Evolutionary conservation across 2,797 vertebrate genomes (phyloP).

Genomic region (Lutra lutra): DNA sequence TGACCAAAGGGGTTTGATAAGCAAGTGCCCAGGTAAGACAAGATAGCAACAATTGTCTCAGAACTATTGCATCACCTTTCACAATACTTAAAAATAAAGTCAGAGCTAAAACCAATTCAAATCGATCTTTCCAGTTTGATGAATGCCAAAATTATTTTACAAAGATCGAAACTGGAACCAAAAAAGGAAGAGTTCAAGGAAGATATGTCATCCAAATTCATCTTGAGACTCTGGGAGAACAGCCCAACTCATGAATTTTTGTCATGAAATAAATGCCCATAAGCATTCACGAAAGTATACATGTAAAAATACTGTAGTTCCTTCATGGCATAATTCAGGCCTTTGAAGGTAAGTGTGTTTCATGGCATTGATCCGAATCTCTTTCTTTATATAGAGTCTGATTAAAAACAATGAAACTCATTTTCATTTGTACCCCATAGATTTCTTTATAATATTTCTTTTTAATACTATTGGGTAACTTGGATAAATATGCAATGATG

Average conservation of each 20-base stretch:
- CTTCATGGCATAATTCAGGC: background rate
- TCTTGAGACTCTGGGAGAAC: slow-evolving; percentile 1
- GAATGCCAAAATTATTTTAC: slow-evolving; percentile 1
- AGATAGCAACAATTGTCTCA: background rate
- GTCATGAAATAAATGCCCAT: background rate
- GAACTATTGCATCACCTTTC: background rate
- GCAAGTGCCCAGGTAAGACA: background rate
- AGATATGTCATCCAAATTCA: slow-evolving; percentile 16
- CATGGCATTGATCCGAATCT: background rate
- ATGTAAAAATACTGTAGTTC: background rate
- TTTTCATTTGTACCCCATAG: background rate
- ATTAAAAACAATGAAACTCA: background rate
- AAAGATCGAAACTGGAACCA: slow-evolving; percentile 41
- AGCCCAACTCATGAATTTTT: slow-evolving; percentile 1
- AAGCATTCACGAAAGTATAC: background rate
- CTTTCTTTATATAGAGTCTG: background rate
- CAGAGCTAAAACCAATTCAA: slow-evolving; percentile 2
- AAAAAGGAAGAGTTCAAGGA: slow-evolving; percentile 40
- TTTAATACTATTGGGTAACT: background rate
- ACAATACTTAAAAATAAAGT: background rate
- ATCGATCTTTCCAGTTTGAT: background rate
- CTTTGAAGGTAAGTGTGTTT: background rate
- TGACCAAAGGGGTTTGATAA: background rate
- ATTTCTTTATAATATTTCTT: slow-evolving; percentile 8
- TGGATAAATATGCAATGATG: background rate